Evolutionary conservation across 2,797 vertebrate species (phyloP).

Genomic region (Toxotes lorentzi): DNA sequence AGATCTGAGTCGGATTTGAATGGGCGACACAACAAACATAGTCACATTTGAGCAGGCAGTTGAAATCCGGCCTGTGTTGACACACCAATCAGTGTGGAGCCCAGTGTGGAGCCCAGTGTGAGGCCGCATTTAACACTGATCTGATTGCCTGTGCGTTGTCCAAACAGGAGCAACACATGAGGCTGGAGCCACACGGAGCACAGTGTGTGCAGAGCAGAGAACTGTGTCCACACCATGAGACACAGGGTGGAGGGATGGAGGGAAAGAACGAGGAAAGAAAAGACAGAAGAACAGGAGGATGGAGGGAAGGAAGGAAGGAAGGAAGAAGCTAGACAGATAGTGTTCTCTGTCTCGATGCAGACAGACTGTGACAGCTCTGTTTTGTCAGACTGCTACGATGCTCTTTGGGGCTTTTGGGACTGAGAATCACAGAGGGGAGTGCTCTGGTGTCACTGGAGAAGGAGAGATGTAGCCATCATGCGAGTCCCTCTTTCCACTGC

Average conservation of each 20-base stretch:
- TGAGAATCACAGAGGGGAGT: conserved; percentile 54
- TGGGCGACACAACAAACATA: conserved; percentile 67
- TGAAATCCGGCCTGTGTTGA: conserved; percentile 77
- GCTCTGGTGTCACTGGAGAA: conserved; percentile 65
- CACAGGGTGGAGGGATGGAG: neutral
- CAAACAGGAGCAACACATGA: conserved; percentile 66
- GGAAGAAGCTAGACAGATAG: conserved; percentile 5
- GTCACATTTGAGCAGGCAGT: conserved; percentile 79
- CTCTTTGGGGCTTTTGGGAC: conserved; percentile 69
- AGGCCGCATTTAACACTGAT: conserved; percentile 69
- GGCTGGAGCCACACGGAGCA: conserved; percentile 42
- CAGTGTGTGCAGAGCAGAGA: conserved; percentile 59
- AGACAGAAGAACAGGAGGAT: neutral
- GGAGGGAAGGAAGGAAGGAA: neutral
- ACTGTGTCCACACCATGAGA: conserved; percentile 36
- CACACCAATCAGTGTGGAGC: conserved; percentile 71
- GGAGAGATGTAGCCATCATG: conserved; percentile 67
- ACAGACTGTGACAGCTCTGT: conserved; percentile 69
- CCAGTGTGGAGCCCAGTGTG: conserved; percentile 59
- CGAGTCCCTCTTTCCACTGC: conserved; percentile 41
- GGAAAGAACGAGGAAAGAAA: neutral
- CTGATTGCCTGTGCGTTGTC: conserved; percentile 60
- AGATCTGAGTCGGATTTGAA: conserved; percentile 68
- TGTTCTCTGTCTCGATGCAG: conserved; percentile 38
- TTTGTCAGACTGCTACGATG: conserved; percentile 63